phyloP scores from a whole-genome alignment of 2,797 vertebrate species.

The Eleutherodactylus coqui region DNA sequence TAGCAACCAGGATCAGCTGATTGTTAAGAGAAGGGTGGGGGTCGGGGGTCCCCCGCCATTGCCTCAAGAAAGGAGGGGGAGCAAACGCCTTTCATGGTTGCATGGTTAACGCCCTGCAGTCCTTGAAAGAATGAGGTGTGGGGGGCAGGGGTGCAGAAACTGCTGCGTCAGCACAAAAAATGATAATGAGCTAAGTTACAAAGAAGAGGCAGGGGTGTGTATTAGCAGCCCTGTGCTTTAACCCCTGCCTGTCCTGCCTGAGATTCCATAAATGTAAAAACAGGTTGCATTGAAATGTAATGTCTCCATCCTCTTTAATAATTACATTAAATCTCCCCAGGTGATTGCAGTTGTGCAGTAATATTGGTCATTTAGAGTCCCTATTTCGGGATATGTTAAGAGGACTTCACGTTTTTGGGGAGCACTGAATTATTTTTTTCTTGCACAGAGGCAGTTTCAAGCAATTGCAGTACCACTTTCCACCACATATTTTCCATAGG shows the following conservation, averaged over 20 bases:
- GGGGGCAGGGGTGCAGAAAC: neutral
- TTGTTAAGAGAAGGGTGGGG: neutral
- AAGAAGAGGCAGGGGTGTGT: neutral
- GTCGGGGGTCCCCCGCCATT: neutral
- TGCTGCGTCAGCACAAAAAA: slow-evolving; percentile 30
- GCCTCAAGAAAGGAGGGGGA: neutral
- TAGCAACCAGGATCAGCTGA: neutral
- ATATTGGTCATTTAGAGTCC: neutral
- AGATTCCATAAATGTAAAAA: no score
- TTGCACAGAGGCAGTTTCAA: no score
- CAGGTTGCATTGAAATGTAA: neutral
- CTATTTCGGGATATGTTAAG: neutral
- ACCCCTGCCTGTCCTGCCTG: slow-evolving; percentile 8
- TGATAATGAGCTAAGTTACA: slow-evolving; percentile 3
- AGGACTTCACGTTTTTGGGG: neutral
- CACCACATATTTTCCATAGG: neutral
- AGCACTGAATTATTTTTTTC: no score
- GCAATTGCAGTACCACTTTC: neutral
- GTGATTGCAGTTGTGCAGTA: neutral
- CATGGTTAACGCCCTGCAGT: neutral
- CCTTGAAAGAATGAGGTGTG: slow-evolving; percentile 14
- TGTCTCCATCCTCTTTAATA: neutral
- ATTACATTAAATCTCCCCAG: neutral
- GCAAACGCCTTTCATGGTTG: neutral
- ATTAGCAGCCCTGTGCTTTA: neutral